Evolutionary conservation across 2,113 vertebrate species (phyloP).

Genomic region (Aegotheles bennettii): DNA sequence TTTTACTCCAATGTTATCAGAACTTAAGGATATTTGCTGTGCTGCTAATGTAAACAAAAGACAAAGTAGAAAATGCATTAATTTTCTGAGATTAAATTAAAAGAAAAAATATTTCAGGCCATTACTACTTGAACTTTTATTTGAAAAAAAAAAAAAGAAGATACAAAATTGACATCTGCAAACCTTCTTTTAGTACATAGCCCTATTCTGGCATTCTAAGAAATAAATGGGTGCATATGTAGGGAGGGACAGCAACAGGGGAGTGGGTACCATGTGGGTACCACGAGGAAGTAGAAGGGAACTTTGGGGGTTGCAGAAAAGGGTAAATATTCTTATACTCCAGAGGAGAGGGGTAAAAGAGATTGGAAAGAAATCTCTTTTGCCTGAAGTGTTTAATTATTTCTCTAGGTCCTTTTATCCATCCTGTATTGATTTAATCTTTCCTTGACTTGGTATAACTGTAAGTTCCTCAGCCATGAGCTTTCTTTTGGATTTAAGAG

Average conservation of each 20-base stretch:
- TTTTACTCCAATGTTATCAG: neutral
- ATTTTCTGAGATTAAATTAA: neutral
- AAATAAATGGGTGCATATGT: neutral
- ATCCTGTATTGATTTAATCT: neutral
- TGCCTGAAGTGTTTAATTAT: neutral
- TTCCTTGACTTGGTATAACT: neutral
- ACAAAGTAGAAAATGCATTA: neutral
- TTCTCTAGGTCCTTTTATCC: neutral
- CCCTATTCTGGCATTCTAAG: neutral
- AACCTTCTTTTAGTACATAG: neutral
- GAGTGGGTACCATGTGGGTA: no score
- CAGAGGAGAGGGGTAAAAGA: neutral
- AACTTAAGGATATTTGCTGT: neutral
- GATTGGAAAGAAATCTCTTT: neutral
- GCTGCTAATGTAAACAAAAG: neutral
- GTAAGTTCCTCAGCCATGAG: neutral
- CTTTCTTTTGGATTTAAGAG: neutral
- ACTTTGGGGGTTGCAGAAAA: neutral
- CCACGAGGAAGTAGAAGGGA: neutral
- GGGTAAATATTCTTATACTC: neutral
- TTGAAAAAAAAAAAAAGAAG: no score
- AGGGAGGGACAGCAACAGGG: neutral
- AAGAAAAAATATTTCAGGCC: neutral
- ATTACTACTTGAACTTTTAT: neutral
- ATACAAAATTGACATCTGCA: neutral